Base-by-base conservation (phyloP, 2,113 vertebrate genomes). In the Leptobrachium leishanense region DNA sequence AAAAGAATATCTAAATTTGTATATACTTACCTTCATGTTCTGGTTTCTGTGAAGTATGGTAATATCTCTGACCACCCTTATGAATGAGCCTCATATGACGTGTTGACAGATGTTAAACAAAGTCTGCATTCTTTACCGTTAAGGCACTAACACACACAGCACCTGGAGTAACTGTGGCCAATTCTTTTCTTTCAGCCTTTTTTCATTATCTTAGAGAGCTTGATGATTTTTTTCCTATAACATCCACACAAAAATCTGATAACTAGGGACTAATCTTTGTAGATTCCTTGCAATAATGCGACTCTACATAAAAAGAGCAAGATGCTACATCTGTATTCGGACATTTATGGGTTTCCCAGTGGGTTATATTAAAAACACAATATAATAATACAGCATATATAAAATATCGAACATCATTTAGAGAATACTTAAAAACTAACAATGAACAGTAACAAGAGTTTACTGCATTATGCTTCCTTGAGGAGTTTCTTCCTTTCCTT, bases 101-200 rank as follows among this genome's bases (percentile, higher is more conserved):
- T 92, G 92, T 84, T 92, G 92, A 92, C 83, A 90, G 93, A 89
- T 85, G 80, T 86, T 82, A 89, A 88, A 84, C 82, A 90, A 88
- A 83, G 81, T 81, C 83, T 66, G 74, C 82, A 86, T 88, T 88
- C 63, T 85, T 72, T 50, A 68, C 85, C 87, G 87, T 88, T 89
- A 88, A 86, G 82, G 20, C 20, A 31, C 20, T 31, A 4, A 73
- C 55, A 69, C 80, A 83, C 85, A 83, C 73, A 84, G 85, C 89
- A 91, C 69, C 86, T 88, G 87, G 87, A 86, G 85, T 80, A 84
- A 81, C 69, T 79, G 84, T 83, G 84, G 90, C 89, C 91, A 93
- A 89, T 88, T 88, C 91, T 89, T 91, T 92, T 93, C 92, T 95
- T 93, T 95, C 93, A 94, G 81, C 87, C 87, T 92, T 89, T 89